Evolutionary conservation across 2,888 invertebrate species (phyloP).

Genomic region (Acanthosepion pharaonis): DNA sequence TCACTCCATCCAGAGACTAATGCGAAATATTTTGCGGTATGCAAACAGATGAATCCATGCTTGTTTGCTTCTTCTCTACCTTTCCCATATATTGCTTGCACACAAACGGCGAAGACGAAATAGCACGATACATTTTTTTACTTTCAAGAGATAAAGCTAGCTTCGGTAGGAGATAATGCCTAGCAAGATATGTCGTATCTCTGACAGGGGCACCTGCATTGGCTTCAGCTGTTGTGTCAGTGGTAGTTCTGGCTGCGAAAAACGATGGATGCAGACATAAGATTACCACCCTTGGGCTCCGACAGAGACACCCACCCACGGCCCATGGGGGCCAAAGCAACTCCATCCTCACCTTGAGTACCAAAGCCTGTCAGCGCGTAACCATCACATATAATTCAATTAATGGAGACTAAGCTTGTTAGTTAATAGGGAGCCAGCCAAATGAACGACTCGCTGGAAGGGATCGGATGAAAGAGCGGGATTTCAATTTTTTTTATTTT

Average conservation of each 20-base stretch:
- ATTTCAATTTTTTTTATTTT: neutral
- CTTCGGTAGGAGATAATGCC: neutral
- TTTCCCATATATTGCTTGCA: too few relatives aligned
- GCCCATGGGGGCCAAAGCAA: neutral
- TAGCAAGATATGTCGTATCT: neutral
- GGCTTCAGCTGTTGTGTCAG: neutral
- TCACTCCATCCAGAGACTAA: too few relatives aligned
- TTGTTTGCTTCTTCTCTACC: too few relatives aligned
- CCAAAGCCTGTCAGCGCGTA: slow-evolving; percentile 17
- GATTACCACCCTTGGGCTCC: neutral
- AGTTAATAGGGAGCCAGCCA: neutral
- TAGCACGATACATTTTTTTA: too few relatives aligned
- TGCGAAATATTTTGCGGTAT: too few relatives aligned
- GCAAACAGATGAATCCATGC: too few relatives aligned
- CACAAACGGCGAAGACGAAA: too few relatives aligned
- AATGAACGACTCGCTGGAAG: neutral
- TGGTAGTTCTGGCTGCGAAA: neutral
- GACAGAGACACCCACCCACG: neutral
- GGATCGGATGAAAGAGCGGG: neutral
- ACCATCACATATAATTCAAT: slow-evolving; percentile 33
- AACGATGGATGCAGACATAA: neutral
- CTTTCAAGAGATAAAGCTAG: neutral
- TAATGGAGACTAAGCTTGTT: slow-evolving; percentile 1
- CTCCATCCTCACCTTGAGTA: neutral
- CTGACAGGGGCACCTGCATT: neutral